Evolutionary conservation across 2,113 vertebrate species (phyloP).

Genomic region (Gopherus flavomarginatus): DNA sequence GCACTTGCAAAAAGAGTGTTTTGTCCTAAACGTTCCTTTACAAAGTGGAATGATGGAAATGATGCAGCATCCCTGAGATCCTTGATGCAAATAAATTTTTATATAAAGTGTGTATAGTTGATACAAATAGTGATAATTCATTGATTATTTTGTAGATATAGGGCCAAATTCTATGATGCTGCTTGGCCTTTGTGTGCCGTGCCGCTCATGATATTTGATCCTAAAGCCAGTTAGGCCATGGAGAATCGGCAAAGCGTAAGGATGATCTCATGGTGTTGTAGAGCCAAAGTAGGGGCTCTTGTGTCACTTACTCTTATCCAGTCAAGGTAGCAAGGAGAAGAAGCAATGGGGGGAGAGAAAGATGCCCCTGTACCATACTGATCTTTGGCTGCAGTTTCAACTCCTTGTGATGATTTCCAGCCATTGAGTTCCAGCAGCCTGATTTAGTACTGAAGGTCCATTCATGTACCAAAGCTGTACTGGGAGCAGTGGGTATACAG

Average conservation of each 20-base stretch:
- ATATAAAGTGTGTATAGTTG: neutral
- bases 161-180: neutral
- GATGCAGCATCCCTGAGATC: neutral
- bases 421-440: neutral
- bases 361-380: neutral
- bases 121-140: neutral
- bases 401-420: neutral
- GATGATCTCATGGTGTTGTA: neutral
- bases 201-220: rapidly evolving
- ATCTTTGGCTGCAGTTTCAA: neutral
- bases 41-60: neutral
- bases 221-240: neutral
- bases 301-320: neutral
- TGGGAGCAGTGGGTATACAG: neutral
- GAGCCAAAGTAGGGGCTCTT: neutral
- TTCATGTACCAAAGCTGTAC: neutral
- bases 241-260: rapidly evolving
- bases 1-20: neutral
- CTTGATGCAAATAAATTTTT: neutral
- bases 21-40: neutral
- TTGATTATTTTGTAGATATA: neutral
- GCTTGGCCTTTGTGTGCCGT: neutral
- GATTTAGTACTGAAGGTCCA: neutral
- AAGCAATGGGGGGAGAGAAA: neutral
- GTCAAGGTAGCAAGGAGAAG: neutral